phyloP scores from a whole-genome alignment of 2,888 invertebrate genomes.

The Odontomyia ornata region DNA sequence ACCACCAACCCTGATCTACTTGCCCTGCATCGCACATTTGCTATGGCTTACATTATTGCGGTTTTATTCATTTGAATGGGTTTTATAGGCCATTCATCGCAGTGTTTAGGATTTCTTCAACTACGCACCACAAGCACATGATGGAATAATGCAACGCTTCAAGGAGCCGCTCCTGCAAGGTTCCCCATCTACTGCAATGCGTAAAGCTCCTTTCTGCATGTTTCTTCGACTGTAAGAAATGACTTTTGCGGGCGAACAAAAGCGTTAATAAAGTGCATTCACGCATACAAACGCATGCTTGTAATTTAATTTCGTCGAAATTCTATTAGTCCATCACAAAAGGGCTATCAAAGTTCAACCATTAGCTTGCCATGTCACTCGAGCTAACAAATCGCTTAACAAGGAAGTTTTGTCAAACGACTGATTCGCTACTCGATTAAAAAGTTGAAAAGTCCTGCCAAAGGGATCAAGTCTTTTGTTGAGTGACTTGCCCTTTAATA shows the following conservation, averaged over 20 bases:
- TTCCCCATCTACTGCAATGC: neutral
- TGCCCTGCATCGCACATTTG: slow-evolving; percentile 43
- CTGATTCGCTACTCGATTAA: neutral
- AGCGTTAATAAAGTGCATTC: slow-evolving; percentile 12
- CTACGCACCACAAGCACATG: neutral
- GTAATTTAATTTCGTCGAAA: slow-evolving; percentile 4
- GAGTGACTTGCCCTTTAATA: neutral
- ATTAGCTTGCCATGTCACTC: neutral
- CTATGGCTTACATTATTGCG: slow-evolving; percentile 46
- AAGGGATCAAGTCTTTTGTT: neutral
- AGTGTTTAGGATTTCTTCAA: neutral
- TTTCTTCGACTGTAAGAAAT: neutral
- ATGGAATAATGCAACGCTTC: neutral
- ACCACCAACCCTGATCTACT: neutral
- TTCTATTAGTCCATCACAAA: slow-evolving; percentile 14
- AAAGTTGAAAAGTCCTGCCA: neutral
- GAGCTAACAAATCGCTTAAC: slow-evolving; percentile 1
- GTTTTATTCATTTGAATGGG: slow-evolving; percentile 35
- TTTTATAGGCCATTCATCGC: slow-evolving; percentile 14
- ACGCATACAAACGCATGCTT: neutral
- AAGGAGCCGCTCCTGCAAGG: neutral
- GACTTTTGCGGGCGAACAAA: neutral
- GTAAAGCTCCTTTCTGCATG: neutral
- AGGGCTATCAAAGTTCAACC: neutral
- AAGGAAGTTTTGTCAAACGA: slow-evolving; percentile 17